phyloP scores from a whole-genome alignment of 1,140 invertebrate genomes.

The Magallana angulata region DNA sequence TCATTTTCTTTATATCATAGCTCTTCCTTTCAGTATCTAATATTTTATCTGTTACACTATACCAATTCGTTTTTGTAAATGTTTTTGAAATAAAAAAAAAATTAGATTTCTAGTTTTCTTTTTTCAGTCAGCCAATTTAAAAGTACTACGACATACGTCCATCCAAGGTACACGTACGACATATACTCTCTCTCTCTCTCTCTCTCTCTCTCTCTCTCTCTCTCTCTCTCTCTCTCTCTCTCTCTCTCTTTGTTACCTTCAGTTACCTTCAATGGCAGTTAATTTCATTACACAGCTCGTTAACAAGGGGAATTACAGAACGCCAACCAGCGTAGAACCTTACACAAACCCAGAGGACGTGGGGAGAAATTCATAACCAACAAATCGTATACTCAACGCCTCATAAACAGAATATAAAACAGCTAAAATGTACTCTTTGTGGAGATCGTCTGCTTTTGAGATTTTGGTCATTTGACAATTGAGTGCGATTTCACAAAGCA shows the following conservation, averaged over 20 bases:
- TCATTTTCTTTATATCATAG: too few species aligned
- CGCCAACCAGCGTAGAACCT: conserved; percentile 20
- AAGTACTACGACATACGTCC: too few species aligned
- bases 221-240: too few species aligned
- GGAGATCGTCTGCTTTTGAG: conserved; percentile 1
- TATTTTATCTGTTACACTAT: too few species aligned
- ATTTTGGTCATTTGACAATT: conserved; percentile 15
- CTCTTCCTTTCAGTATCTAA: too few species aligned
- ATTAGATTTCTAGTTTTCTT: too few species aligned
- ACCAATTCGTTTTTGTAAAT: too few species aligned
- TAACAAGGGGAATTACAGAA: conserved; percentile 11
- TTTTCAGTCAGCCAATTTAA: too few species aligned
- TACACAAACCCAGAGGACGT: conserved; percentile 8
- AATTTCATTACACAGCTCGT: conserved; percentile 22
- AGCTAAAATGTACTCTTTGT: conserved; percentile 1
- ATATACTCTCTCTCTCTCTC: too few species aligned
- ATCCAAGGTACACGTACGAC: too few species aligned
- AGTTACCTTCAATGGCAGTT: background rate
- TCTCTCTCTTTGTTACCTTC: background rate
- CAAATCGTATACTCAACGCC: conserved; percentile 22
- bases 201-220: too few species aligned
- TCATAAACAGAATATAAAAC: conserved; percentile 12
- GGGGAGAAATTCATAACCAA: conserved; percentile 18
- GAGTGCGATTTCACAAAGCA: conserved; percentile 29
- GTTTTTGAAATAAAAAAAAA: too few species aligned